Conservation (phyloP, 2,797 vertebrate genomes). For the Rhincodon typus region DNA sequence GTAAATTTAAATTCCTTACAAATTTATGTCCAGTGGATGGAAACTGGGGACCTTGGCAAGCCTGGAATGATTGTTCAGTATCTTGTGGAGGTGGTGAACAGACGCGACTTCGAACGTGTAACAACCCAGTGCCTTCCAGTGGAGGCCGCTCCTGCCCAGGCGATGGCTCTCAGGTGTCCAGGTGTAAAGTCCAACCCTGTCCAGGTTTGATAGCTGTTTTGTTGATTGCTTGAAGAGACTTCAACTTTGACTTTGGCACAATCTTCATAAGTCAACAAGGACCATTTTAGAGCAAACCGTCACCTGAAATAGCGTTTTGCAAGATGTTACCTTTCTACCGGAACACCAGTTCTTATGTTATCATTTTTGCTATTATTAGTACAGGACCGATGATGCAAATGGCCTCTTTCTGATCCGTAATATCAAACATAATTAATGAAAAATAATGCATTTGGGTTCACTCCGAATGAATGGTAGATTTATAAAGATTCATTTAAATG, state of each 20-base stretch:
- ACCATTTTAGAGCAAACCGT: neutral
- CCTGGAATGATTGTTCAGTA: slow-evolving; percentile 77
- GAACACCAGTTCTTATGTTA: neutral
- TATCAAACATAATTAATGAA: neutral
- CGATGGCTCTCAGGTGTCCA: slow-evolving; percentile 78
- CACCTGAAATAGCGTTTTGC: neutral
- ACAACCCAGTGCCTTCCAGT: slow-evolving; percentile 61
- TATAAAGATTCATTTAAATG: neutral
- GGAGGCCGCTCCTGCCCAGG: slow-evolving; percentile 75
- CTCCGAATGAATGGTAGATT: neutral
- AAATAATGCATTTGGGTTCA: neutral
- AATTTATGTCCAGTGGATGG: slow-evolving; percentile 70
- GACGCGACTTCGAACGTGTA: slow-evolving; percentile 71
- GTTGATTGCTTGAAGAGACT: neutral
- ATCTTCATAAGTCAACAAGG: neutral
- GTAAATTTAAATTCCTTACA: too few species aligned
- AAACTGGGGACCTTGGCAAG: slow-evolving; percentile 81
- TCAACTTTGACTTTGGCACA: neutral
- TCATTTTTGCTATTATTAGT: neutral
- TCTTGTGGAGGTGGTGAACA: slow-evolving; percentile 84
- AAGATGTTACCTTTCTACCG: neutral
- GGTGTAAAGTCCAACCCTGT: slow-evolving; percentile 75
- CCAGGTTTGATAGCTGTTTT: slow-evolving; percentile 63
- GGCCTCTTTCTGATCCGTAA: neutral
- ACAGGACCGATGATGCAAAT: neutral